Conservation (phyloP, 2,888 invertebrate genomes). For the Drosophila acutilabella region DNA sequence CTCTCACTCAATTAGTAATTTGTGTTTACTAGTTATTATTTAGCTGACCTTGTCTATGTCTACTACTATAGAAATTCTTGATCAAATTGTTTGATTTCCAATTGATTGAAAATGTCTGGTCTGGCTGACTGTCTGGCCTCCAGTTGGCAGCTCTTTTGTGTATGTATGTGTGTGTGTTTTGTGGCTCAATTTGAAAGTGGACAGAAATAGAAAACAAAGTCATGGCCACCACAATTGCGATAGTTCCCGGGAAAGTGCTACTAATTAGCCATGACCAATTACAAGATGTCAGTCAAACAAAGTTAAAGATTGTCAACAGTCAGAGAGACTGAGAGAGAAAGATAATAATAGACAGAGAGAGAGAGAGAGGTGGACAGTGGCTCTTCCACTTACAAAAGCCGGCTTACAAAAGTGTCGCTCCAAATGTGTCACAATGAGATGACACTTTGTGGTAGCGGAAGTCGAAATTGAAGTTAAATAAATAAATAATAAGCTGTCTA, state of each 20-base stretch:
- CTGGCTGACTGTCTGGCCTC: conserved; percentile 17
- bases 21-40: not conserved
- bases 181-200: conserved; percentile 44
- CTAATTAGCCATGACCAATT: conserved; percentile 59
- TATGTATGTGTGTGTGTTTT: not conserved
- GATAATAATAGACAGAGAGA: not conserved
- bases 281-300: conserved; percentile 12
- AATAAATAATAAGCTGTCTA: conserved; percentile 49
- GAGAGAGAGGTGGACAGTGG: not conserved
- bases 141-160: conserved; percentile 4
- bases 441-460: conserved; percentile 36
- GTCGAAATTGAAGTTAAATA: conserved; percentile 48
- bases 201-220: conserved; percentile 57
- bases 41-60: conserved; percentile 7
- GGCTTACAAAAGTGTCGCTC: conserved; percentile 44
- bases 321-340: too few species aligned
- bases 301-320: not conserved
- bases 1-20: not conserved
- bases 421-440: conserved; percentile 53
- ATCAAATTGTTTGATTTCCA: not conserved
- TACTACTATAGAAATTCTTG: conserved; percentile 13
- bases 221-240: conserved; percentile 59
- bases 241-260: conserved; percentile 54
- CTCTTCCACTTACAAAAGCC: conserved; percentile 37
- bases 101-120: conserved; percentile 12